Evolutionary conservation across 2,888 invertebrate genomes (phyloP), one percentile per base, ranked within the genome.

Genomic region (Peribatodes rhomboidaria): DNA sequence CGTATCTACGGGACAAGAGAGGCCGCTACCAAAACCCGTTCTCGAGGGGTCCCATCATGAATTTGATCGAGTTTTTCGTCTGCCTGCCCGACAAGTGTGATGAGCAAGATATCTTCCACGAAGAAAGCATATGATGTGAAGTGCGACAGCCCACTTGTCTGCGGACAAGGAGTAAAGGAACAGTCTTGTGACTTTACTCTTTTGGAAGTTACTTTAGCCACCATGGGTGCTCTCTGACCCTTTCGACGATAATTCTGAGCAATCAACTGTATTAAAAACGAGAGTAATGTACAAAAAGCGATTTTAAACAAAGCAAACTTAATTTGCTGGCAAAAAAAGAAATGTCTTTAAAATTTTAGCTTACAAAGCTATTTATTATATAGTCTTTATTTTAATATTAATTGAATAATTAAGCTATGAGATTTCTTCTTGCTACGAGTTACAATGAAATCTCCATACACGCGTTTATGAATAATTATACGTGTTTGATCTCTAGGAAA

Each of bases 21-120:
- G 98, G 98, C 1, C 95, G 96, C 69, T 98, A 98, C 85, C 96
- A 96, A 82, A 98, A 98, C 90, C 98, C 98, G 0, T 98, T 98
- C 84, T 97, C 98, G n/a, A 94, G 98, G 67, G 98, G 98, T 0
- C 96, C 97, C 0, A 94, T 97, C 57, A 94, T 97, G 81, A 98
- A 98, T 89, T 90, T 98, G 37, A 94, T 98, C 68, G 98, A 98
- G 90, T 98, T 98, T 86, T 98, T 98, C 85, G 96, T 98, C 58
- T 97, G 97, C 76, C 94, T 97, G 18, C 97, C 97, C 0, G 97
- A 97, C 81, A 96, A 96, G 77, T 95, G 95, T 74, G 96, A 96
- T 76, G 97, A 96, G 63, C 96, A 96, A 73, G 95, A 96, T 70
- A 90, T 96, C 61, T 94, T 96, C 61, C 94, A 95, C 55, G 96